phyloP scores from a whole-genome alignment of 2,113 vertebrate genomes.

The Myrmophylax atrothorax region DNA sequence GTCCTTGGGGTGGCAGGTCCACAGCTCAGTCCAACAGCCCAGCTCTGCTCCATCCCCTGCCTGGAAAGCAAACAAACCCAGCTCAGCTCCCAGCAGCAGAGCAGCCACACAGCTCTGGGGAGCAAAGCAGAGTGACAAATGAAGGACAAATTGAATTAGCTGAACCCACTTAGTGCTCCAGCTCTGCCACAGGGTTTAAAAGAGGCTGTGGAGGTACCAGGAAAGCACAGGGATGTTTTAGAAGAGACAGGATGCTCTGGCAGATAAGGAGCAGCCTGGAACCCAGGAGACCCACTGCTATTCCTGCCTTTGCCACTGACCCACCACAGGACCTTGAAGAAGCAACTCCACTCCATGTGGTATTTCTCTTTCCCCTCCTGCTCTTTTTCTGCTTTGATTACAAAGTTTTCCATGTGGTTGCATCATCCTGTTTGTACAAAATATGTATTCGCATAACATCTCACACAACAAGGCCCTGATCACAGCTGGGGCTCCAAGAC shows the following conservation, averaged over 20 bases:
- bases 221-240: not conserved
- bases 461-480: not conserved
- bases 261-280: not conserved
- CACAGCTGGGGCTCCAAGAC: not conserved
- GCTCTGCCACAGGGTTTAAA: not conserved
- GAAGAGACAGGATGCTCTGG: not conserved
- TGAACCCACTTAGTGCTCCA: not conserved
- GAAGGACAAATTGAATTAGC: not conserved
- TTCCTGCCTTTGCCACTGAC: not conserved
- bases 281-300: not conserved
- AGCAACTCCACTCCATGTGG: not conserved
- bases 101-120: not conserved
- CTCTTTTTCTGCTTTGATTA: not conserved
- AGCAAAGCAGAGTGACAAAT: not conserved
- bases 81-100: not conserved
- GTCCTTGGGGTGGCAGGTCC: not conserved
- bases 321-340: not conserved
- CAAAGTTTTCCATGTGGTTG: conserved; percentile 10
- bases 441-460: conserved; percentile 20
- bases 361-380: not conserved
- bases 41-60: not conserved
- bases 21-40: rapidly evolving
- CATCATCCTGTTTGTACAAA: conserved; percentile 33
- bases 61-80: not conserved
- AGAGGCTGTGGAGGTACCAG: not conserved